Conservation (phyloP, 2,797 vertebrate genomes). For the Bothrops alternatus region DNA sequence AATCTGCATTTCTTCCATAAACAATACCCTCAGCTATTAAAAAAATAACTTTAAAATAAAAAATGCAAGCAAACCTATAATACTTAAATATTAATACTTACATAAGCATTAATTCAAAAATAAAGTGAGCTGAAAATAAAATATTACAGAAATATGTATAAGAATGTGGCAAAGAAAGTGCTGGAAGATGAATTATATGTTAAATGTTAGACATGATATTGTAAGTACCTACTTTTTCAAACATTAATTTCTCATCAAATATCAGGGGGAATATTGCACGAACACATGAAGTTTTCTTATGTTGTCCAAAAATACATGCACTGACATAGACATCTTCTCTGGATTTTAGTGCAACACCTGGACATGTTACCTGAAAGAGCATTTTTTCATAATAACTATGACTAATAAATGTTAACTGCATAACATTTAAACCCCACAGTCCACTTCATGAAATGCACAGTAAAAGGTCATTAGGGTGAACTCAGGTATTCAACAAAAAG, state of each 20-base stretch:
- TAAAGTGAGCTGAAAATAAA: not conserved
- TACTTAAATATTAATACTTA: not conserved
- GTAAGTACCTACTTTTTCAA: constrained; percentile 81
- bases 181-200: not conserved
- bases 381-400: not conserved
- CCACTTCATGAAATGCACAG: not conserved
- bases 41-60: not conserved
- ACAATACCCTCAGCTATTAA: not conserved
- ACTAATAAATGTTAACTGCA: not conserved
- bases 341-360: constrained; percentile 78
- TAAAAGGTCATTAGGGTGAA: not conserved
- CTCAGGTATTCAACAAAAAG: not conserved
- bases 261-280: constrained; percentile 83
- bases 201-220: constrained; percentile 14
- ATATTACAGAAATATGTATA: not conserved
- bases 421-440: not conserved
- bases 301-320: constrained; percentile 86
- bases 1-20: not conserved
- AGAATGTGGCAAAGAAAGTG: not conserved
- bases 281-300: constrained; percentile 80
- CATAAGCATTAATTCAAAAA: not conserved
- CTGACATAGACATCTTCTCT: constrained; percentile 83
- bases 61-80: not conserved
- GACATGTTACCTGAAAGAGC: constrained; percentile 83
- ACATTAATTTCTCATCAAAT: constrained; percentile 85